phyloP scores from a whole-genome alignment of 2,888 invertebrate species.

The Sacculina carcini region DNA sequence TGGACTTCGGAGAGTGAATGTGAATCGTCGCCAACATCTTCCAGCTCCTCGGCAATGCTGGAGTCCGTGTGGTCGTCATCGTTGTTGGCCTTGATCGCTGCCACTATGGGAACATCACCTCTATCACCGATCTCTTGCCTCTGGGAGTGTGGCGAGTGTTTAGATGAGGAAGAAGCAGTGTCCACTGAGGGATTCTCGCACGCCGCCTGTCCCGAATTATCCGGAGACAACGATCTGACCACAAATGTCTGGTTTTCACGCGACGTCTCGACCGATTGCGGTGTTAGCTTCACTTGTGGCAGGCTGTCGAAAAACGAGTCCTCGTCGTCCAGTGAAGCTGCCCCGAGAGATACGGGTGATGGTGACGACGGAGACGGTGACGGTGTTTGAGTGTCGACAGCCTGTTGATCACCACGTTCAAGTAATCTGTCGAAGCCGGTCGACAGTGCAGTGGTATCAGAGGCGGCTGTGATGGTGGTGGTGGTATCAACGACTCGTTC shows the following conservation, averaged over 20 bases:
- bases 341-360: no score
- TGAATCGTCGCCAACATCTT: background rate
- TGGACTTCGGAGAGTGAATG: no score
- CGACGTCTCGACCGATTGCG: background rate
- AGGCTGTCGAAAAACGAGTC: conserved; percentile 3
- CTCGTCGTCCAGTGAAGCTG: background rate
- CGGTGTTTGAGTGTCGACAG: background rate
- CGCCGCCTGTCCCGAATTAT: no score
- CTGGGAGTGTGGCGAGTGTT: no score
- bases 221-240: no score
- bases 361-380: background rate
- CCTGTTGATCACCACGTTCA: background rate
- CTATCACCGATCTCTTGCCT: no score
- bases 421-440: background rate
- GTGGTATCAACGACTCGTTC: no score
- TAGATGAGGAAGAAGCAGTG: no score
- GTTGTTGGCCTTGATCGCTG: background rate
- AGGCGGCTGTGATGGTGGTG: no score
- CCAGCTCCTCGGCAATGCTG: background rate
- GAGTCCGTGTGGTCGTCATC: background rate
- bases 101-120: no score
- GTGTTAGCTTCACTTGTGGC: background rate
- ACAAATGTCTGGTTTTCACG: background rate
- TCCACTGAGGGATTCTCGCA: no score
- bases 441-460: background rate